Evolutionary conservation across 2,113 vertebrate genomes (phyloP).

Genomic region (Aegotheles bennettii): DNA sequence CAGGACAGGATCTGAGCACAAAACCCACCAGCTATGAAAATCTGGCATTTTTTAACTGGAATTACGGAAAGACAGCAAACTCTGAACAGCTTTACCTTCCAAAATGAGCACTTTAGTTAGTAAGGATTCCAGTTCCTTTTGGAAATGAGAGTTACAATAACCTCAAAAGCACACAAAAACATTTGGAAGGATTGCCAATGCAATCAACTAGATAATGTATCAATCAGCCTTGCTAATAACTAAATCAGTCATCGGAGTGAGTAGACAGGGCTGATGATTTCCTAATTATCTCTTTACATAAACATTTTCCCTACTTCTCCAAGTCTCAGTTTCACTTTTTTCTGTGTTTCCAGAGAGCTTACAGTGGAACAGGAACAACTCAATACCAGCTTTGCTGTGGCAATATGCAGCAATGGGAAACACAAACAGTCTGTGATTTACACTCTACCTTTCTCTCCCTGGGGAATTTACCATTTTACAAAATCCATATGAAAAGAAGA

Average conservation of each 20-base stretch:
- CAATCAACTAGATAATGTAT: background rate
- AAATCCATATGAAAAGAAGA: background rate
- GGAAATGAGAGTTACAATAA: background rate
- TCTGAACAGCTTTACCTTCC: background rate
- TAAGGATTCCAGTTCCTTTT: background rate
- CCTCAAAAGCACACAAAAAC: background rate
- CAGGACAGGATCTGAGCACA: accelerated
- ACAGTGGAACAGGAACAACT: background rate
- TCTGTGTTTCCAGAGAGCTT: background rate
- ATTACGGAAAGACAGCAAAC: background rate
- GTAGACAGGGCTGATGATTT: background rate
- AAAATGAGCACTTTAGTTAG: background rate
- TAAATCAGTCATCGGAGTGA: background rate
- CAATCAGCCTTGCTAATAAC: background rate
- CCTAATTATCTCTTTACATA: background rate
- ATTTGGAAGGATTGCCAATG: background rate
- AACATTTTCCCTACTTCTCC: background rate
- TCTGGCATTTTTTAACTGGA: background rate
- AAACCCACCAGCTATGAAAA: background rate
- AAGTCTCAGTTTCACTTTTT: background rate
- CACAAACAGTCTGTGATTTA: background rate
- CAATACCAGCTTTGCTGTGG: background rate
- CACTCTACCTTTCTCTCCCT: background rate
- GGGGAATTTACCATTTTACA: background rate
- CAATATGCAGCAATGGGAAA: background rate